Percentiles rank a stretch among this genome's conserved stretches.
phyloP scores from a whole-genome alignment of 1,140 invertebrate species.

The Aphidius ervi region DNA sequence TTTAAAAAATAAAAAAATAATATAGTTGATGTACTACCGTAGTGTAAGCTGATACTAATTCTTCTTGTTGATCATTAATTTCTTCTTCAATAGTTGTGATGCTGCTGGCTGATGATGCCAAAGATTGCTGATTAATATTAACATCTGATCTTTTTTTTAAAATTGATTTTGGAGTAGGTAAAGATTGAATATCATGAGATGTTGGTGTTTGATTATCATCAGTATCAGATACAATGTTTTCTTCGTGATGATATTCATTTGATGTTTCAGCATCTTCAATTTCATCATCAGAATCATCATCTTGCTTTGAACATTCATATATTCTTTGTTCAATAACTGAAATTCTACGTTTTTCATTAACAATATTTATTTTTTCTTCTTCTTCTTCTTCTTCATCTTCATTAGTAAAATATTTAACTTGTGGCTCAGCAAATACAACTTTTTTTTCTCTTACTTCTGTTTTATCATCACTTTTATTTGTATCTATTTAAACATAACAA shows the following conservation, averaged over 20 bases:
- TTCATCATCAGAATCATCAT: constrained; percentile 18
- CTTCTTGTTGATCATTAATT: constrained; percentile 13
- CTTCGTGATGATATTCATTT: constrained; percentile 29
- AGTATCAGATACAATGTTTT: constrained; percentile 4
- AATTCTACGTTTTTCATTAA: constrained; percentile 15
- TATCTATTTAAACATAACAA: constrained; percentile 3
- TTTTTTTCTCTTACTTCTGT: constrained; percentile 22
- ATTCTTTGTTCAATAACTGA: constrained; percentile 20
- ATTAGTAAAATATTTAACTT: constrained; percentile 14
- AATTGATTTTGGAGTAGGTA: constrained; percentile 38
- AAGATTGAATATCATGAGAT: constrained; percentile 35
- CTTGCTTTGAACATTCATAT: constrained; percentile 18
- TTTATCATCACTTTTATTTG: constrained; percentile 6
- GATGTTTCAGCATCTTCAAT: constrained; percentile 24
- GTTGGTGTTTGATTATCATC: constrained; percentile 27
- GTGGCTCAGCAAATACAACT: constrained; percentile 26
- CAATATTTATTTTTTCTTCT: constrained; percentile 12
- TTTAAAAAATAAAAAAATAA: constrained; percentile 8
- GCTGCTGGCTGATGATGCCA: constrained; percentile 10
- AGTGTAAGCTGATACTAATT: constrained; percentile 23
- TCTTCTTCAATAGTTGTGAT: constrained; percentile 25
- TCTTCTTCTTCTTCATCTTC: background rate
- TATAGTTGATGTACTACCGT: constrained; percentile 17
- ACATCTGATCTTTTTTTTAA: constrained; percentile 35
- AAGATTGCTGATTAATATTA: constrained; percentile 14